phyloP scores from a whole-genome alignment of 2,113 vertebrate genomes.

The Burhinus bistriatus region DNA sequence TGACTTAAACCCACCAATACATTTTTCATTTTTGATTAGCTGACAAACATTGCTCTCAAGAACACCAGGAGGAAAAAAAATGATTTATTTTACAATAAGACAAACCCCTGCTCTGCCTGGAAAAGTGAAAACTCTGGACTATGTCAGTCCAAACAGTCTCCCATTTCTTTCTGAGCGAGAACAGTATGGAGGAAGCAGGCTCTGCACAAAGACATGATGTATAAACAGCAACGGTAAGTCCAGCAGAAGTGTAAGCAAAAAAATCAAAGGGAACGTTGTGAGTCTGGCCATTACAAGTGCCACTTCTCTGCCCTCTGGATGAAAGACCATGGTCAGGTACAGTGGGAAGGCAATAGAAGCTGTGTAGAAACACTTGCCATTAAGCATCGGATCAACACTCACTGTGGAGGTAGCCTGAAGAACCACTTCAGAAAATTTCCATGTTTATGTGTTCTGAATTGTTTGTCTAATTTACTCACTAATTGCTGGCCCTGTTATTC shows the following conservation, averaged over 20 bases:
- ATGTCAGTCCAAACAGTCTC: background rate
- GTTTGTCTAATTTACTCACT: background rate
- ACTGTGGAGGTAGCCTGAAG: background rate
- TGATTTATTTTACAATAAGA: background rate
- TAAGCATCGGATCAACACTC: background rate
- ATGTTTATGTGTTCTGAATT: background rate
- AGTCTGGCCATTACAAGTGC: background rate
- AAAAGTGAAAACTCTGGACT: background rate
- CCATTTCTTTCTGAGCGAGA: background rate
- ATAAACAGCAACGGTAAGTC: background rate
- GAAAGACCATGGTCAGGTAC: background rate
- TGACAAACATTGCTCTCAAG: background rate
- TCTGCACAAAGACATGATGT: background rate
- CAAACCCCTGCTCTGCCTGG: background rate
- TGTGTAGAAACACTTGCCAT: background rate
- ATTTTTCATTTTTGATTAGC: background rate
- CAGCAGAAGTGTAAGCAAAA: background rate
- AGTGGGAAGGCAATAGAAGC: background rate
- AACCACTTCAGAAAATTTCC: background rate
- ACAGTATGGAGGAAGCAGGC: background rate
- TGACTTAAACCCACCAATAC: background rate
- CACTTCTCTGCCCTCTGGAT: background rate
- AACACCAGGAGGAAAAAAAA: background rate
- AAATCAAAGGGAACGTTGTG: background rate
- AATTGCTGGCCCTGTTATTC: background rate